These are phyloP conservation scores for Cerceris rybyensis DNA, from an alignment of 2,888 invertebrate genomes.

Conservation along the genomic window DNA sequence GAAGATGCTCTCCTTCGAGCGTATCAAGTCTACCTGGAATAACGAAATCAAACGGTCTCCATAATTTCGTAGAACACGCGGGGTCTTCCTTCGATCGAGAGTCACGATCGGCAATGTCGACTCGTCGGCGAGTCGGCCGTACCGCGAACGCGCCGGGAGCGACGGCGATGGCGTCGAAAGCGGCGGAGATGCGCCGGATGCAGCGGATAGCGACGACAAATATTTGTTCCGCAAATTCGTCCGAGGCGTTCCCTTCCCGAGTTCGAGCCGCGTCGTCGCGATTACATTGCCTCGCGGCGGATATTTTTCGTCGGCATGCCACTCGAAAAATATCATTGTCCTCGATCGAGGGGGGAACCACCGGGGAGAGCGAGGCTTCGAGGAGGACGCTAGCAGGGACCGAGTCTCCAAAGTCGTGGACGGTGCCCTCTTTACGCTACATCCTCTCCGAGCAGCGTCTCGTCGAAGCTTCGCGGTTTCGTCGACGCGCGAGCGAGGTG, in stretches of 20 bases:
- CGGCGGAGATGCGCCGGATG: not conserved
- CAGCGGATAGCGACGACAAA: not conserved
- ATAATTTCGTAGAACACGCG: not conserved
- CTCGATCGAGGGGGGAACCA: conserved; percentile 17
- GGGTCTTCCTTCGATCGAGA: not conserved
- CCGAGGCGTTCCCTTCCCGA: not conserved
- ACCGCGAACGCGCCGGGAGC: not conserved
- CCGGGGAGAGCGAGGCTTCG: not conserved
- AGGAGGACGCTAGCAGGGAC: too few relatives aligned
- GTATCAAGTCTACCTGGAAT: conserved; percentile 79
- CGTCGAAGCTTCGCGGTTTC: too few relatives aligned
- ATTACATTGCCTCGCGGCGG: conserved; percentile 5
- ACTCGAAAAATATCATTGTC: conserved; percentile 46
- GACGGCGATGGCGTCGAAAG: not conserved
- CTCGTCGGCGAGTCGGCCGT: not conserved
- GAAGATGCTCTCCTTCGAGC: conserved; percentile 77
- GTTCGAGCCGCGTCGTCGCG: not conserved
- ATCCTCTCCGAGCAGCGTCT: too few relatives aligned
- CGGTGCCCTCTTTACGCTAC: too few relatives aligned
- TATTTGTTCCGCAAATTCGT: not conserved
- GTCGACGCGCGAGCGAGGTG: too few relatives aligned
- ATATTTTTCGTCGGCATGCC: conserved; percentile 9
- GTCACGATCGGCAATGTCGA: not conserved
- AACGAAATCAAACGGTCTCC: conserved; percentile 25
- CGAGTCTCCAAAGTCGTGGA: too few relatives aligned